Conservation (phyloP, 2,888 invertebrate genomes). For the Mechanitis messenoides region DNA sequence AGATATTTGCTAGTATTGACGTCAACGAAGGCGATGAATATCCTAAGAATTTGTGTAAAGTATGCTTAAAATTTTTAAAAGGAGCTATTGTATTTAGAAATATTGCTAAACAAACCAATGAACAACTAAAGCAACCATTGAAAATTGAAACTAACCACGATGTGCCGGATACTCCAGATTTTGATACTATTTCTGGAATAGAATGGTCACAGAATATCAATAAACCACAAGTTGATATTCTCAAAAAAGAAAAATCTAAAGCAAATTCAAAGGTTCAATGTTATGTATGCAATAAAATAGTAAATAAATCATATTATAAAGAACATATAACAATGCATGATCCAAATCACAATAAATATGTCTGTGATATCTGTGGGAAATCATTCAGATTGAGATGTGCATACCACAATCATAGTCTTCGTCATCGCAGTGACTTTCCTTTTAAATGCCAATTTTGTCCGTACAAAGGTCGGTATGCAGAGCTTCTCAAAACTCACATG, state of each 20-base stretch:
- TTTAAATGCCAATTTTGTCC: conserved; percentile 44
- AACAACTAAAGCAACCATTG: conserved; percentile 40
- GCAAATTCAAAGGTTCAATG: conserved; percentile 38
- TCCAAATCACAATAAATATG: conserved; percentile 39
- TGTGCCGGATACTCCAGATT: conserved; percentile 17
- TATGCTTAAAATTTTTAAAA: conserved; percentile 50
- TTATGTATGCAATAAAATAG: conserved; percentile 39
- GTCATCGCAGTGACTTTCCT: conserved; percentile 41
- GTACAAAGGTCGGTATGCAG: conserved; percentile 39
- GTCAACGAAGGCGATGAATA: conserved; percentile 43
- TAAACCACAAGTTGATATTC: not conserved
- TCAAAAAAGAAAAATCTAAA: conserved; percentile 19
- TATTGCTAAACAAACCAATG: conserved; percentile 45
- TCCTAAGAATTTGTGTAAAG: conserved; percentile 48
- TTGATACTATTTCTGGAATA: conserved; percentile 16
- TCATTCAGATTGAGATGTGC: conserved; percentile 42
- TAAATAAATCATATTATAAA: conserved; percentile 40
- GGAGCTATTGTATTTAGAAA: conserved; percentile 49
- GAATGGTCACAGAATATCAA: conserved; percentile 8
- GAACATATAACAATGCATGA: conserved; percentile 44
- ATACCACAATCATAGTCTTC: conserved; percentile 42
- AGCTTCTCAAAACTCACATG: conserved; percentile 41
- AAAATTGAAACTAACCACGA: conserved; percentile 24
- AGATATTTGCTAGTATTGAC: conserved; percentile 42
- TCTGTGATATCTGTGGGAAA: conserved; percentile 44